These are phyloP conservation scores for Agrilus cyanescens DNA, from an alignment of 2,888 invertebrate genomes.

Conservation along the genomic window DNA sequence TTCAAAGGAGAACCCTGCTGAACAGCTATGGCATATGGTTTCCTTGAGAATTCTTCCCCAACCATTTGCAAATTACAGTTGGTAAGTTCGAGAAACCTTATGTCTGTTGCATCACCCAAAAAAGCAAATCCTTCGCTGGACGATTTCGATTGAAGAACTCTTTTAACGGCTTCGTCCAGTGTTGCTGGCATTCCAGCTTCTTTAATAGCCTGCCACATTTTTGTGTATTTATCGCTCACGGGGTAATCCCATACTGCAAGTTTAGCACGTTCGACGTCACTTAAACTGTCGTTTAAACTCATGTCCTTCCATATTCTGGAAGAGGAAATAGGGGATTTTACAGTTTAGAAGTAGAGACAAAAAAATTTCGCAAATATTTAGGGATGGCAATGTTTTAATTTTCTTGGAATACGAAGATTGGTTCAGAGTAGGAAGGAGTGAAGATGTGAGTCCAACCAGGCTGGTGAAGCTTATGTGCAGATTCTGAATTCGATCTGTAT, in stretches of 20 bases:
- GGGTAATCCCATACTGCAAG: conserved; percentile 99
- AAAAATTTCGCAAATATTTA: too few relatives aligned
- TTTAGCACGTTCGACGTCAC: conserved; percentile 81
- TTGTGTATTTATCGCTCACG: conserved; percentile 95
- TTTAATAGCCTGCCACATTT: conserved; percentile 95
- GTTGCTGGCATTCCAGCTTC: conserved; percentile 69
- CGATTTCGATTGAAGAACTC: conserved; percentile 54
- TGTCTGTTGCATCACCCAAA: conserved; percentile 89
- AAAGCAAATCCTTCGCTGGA: conserved; percentile 58
- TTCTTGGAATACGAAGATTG: too few relatives aligned
- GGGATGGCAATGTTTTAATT: too few relatives aligned
- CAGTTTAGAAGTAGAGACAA: too few relatives aligned
- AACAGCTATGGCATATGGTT: conserved; percentile 94
- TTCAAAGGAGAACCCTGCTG: conserved; percentile 91
- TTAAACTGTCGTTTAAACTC: conserved; percentile 87
- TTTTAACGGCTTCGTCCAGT: conserved; percentile 65
- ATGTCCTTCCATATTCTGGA: conserved; percentile 94
- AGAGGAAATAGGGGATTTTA: conserved; percentile 7
- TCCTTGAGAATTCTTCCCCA: conserved; percentile 93
- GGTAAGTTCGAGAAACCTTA: conserved; percentile 60
- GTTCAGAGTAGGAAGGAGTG: too few relatives aligned
- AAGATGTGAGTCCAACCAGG: too few relatives aligned
- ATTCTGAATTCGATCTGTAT: too few relatives aligned
- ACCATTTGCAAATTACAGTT: conserved; percentile 85
- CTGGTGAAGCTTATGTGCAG: too few relatives aligned